Conservation (phyloP, 1,140 invertebrate genomes). For the Hirudo medicinalis region DNA sequence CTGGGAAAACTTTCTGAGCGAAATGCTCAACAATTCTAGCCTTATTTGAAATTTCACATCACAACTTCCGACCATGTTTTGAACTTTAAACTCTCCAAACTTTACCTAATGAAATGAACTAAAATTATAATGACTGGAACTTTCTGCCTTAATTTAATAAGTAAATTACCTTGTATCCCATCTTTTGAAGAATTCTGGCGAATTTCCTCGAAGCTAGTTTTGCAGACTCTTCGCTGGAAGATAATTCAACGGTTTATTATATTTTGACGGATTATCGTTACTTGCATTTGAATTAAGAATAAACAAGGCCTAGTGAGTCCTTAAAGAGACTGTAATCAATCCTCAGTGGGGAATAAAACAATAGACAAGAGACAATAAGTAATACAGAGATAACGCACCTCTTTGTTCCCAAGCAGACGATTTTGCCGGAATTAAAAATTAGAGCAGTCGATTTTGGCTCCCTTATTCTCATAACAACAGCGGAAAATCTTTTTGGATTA, state of each 20-base stretch:
- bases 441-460: conserved; percentile 95
- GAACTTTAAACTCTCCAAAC: conserved; percentile 98
- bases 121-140: too few relatives aligned
- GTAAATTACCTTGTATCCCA: conserved; percentile 72
- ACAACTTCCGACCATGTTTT: conserved; percentile 99
- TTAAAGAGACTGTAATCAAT: too few relatives aligned
- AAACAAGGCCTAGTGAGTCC: too few relatives aligned
- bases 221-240: conserved; percentile 79
- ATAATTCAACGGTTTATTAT: neutral
- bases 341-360: too few relatives aligned
- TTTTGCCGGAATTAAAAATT: conserved; percentile 98
- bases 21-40: conserved; percentile 86
- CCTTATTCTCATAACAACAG: conserved; percentile 97
- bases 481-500: conserved; percentile 98
- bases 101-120: conserved; percentile 60
- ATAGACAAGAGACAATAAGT: too few relatives aligned
- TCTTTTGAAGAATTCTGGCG: conserved; percentile 95
- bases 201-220: conserved; percentile 92
- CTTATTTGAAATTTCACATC: conserved; percentile 98
- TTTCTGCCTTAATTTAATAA: neutral
- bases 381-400: conserved; percentile 43
- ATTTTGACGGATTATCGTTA: conserved; percentile 3
- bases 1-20: conserved; percentile 92
- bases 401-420: conserved; percentile 99
- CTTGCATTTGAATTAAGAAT: too few relatives aligned